phyloP scores from a whole-genome alignment of 30 jellyfish, hydroid and myxozoan species.

The Phacellophora camtschatica region DNA sequence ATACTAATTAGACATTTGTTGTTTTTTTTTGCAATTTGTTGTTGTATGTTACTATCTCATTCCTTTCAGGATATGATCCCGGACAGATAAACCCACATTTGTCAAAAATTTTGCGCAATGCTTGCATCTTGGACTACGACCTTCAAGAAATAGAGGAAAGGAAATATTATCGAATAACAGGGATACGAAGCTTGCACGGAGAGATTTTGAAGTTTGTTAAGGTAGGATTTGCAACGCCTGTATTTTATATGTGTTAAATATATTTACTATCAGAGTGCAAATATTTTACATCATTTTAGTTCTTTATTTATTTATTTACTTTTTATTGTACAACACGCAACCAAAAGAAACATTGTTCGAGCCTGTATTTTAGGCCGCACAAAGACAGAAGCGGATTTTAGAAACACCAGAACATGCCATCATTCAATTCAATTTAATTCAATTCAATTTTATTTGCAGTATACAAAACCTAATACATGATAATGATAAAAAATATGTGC shows the following conservation, averaged over 20 bases:
- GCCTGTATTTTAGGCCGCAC: no score
- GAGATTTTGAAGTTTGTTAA: slow-evolving; percentile 57
- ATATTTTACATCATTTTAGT: no score
- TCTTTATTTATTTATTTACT: no score
- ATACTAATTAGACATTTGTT: not conserved
- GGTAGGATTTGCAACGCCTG: slow-evolving; percentile 6
- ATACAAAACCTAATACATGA: no score
- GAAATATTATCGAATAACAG: slow-evolving; percentile 57
- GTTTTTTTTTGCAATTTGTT: not conserved
- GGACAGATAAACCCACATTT: slow-evolving; percentile 48
- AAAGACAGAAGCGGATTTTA: no score
- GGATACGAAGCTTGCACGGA: slow-evolving; percentile 56
- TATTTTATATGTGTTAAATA: not conserved
- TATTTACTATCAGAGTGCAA: no score
- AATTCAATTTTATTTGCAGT: no score
- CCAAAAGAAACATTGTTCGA: no score
- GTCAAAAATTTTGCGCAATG: slow-evolving; percentile 57
- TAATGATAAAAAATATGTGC: no score
- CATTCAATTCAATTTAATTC: no score
- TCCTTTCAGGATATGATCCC: slow-evolving; percentile 78
- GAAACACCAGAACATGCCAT: no score
- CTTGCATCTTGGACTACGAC: slow-evolving; percentile 47
- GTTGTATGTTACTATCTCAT: not conserved
- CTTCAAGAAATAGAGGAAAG: slow-evolving; percentile 52
- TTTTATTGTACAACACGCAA: no score